Evolutionary conservation across 2,113 vertebrate species (phyloP).

Genomic region (Dasyornis broadbenti): DNA sequence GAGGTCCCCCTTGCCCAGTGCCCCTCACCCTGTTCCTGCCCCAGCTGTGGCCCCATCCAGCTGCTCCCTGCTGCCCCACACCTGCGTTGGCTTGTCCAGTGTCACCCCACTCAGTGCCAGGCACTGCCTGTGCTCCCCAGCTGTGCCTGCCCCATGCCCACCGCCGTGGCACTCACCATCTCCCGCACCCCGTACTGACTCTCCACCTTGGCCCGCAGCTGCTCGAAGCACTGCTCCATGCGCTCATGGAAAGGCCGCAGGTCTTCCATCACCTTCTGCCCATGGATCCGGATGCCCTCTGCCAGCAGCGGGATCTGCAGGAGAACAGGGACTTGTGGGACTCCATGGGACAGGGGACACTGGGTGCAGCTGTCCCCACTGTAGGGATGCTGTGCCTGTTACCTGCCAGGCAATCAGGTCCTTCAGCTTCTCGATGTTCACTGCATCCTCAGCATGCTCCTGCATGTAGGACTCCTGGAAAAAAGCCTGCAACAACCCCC

Average conservation of each 20-base stretch:
- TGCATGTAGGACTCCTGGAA: constrained; percentile 52
- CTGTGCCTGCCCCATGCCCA: rapidly evolving
- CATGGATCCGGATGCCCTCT: constrained; percentile 44
- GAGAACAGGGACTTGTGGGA: rapidly evolving
- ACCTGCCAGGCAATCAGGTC: constrained; percentile 68
- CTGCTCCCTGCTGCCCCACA: not conserved
- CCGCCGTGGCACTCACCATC: not conserved
- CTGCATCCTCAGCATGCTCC: not conserved
- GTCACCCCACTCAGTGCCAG: rapidly evolving
- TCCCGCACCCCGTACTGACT: constrained; percentile 35
- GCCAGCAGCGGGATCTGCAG: constrained; percentile 36
- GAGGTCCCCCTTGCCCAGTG: no score
- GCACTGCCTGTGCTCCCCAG: rapidly evolving
- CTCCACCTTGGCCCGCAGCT: constrained; percentile 58
- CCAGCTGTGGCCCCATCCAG: not conserved
- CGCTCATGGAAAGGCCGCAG: constrained; percentile 62
- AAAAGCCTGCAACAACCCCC: constrained; percentile 1
- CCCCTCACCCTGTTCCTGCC: not conserved
- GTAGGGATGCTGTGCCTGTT: rapidly evolving
- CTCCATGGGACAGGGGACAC: rapidly evolving
- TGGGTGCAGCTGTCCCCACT: not conserved
- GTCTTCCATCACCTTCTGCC: constrained; percentile 50
- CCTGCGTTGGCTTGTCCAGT: rapidly evolving
- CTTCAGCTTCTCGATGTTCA: constrained; percentile 45
- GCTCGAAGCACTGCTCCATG: constrained; percentile 61